Percentiles rank a stretch among this genome's conserved stretches.
Evolutionary conservation across 2,113 vertebrate species (phyloP).

Genomic region (Dasyprocta punctata): DNA sequence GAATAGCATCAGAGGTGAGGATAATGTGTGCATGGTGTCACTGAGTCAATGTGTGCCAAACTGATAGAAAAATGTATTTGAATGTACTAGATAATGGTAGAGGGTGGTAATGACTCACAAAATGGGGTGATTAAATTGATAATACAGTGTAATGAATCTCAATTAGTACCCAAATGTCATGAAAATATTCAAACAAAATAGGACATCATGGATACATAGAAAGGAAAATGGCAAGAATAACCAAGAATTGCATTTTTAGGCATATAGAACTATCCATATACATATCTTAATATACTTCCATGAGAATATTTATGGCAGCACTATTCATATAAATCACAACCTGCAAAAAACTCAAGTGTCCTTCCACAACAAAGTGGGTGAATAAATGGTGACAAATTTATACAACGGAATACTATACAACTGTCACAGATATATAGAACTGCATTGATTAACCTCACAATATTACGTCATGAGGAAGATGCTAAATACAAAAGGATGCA

Average conservation of each 20-base stretch:
- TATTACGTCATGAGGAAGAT: not conserved
- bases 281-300: not conserved
- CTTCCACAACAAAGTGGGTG: too few relatives aligned
- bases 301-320: not conserved
- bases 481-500: not conserved
- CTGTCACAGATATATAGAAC: not conserved
- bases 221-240: not conserved
- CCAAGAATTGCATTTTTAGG: not conserved
- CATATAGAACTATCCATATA: not conserved
- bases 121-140: not conserved
- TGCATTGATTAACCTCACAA: not conserved
- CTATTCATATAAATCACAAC: not conserved
- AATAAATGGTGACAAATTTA: not conserved
- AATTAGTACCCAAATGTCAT: not conserved
- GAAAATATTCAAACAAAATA: not conserved
- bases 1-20: not conserved
- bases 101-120: not conserved
- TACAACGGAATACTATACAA: not conserved
- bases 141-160: not conserved
- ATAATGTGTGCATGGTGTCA: not conserved
- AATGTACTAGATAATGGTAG: not conserved
- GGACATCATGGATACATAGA: not conserved
- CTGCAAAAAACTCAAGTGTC: not conserved
- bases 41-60: too few relatives aligned
- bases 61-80: too few relatives aligned